Conservation (phyloP, 1,140 invertebrate genomes). For the Acromyrmex heyeri region DNA sequence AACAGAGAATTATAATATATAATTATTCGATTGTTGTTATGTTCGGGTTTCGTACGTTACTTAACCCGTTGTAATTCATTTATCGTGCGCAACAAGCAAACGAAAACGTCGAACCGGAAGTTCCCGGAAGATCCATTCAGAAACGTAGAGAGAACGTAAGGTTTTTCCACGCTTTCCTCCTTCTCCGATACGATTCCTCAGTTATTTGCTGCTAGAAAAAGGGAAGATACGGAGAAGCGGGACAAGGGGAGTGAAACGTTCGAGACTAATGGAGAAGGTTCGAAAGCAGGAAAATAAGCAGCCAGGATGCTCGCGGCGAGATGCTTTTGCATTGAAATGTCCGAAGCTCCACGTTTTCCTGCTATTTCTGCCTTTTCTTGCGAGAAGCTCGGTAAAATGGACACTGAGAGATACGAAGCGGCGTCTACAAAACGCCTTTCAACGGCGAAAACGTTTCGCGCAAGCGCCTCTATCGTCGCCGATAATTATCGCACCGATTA, state of each 20-base stretch:
- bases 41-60: not conserved
- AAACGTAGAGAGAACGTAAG: constrained; percentile 32
- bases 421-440: constrained; percentile 52
- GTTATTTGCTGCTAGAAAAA: constrained; percentile 62
- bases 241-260: constrained; percentile 63
- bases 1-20: not conserved
- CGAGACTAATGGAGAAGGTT: constrained; percentile 76
- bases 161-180: constrained; percentile 54
- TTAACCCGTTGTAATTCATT: constrained; percentile 58
- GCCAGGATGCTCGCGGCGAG: constrained; percentile 64
- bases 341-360: constrained; percentile 42
- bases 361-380: constrained; percentile 62
- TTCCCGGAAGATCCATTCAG: constrained; percentile 18
- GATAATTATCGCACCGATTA: constrained; percentile 50
- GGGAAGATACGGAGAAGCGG: not conserved
- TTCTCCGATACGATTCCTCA: not conserved
- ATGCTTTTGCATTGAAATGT: constrained; percentile 76
- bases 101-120: constrained; percentile 27
- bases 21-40: constrained; percentile 47
- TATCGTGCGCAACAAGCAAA: constrained; percentile 33
- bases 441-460: constrained; percentile 50
- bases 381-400: constrained; percentile 56
- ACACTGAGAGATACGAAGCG: constrained; percentile 67
- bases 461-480: not conserved
- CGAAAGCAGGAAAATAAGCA: constrained; percentile 75